phyloP scores from a whole-genome alignment of 2,797 vertebrate genomes.

The Xiphophorus birchmanni region DNA sequence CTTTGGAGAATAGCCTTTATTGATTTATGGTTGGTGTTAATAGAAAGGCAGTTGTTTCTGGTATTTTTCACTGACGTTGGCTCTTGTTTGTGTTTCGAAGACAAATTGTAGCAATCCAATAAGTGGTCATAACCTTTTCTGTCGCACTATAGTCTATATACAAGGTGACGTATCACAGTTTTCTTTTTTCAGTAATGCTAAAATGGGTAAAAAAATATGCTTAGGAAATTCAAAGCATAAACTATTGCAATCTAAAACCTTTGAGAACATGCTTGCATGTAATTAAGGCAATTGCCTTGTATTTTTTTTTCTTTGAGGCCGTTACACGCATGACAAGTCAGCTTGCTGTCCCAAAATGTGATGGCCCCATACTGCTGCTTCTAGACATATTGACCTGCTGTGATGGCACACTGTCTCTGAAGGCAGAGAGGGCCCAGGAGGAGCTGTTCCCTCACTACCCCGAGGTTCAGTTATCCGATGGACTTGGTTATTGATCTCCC shows the following conservation, averaged over 20 bases:
- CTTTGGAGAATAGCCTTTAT: slow-evolving; percentile 71
- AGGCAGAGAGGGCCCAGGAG: slow-evolving; percentile 30
- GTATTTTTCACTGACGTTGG: slow-evolving; percentile 37
- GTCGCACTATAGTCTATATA: slow-evolving; percentile 23
- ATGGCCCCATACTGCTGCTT: slow-evolving; percentile 70
- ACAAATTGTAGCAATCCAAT: slow-evolving; percentile 26
- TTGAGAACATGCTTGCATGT: not conserved
- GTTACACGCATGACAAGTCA: slow-evolving; percentile 66
- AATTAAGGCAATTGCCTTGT: slow-evolving; percentile 2
- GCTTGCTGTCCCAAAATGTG: slow-evolving; percentile 63
- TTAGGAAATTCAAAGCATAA: not conserved
- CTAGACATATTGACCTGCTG: slow-evolving; percentile 74
- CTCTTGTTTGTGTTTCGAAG: slow-evolving; percentile 33
- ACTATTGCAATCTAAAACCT: not conserved
- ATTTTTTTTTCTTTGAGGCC: slow-evolving; percentile 3
- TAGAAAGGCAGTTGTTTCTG: slow-evolving; percentile 60
- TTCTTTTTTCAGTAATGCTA: not conserved
- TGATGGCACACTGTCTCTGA: slow-evolving; percentile 54
- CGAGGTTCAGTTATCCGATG: slow-evolving; percentile 60
- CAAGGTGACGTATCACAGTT: not conserved
- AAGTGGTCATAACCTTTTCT: slow-evolving; percentile 14
- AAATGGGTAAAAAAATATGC: not conserved
- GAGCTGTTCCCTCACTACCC: slow-evolving; percentile 44
- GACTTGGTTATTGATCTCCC: slow-evolving; percentile 75
- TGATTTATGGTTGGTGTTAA: slow-evolving; percentile 69